A percentile compares a stretch with the other conserved stretches of the same genome.
Evolutionary conservation across 1,140 invertebrate species (phyloP).

Genomic region (Nixonia krombeini): DNA sequence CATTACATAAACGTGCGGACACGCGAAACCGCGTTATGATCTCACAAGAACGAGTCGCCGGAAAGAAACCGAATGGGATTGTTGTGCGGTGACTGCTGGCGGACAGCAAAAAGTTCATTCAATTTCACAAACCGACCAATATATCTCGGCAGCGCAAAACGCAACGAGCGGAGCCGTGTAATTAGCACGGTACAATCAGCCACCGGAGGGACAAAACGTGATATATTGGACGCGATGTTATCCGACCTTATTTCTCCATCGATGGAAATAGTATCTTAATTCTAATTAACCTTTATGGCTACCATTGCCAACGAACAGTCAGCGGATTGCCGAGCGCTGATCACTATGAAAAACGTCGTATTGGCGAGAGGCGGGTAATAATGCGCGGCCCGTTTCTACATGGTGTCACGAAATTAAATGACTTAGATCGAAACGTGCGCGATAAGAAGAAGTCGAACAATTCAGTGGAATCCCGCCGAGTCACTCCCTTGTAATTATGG

Average conservation of each 20-base stretch:
- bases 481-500: constrained; percentile 68
- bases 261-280: constrained; percentile 40
- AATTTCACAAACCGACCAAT: constrained; percentile 20
- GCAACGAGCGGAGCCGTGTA: constrained; percentile 16
- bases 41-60: not conserved
- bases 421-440: constrained; percentile 51
- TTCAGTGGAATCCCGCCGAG: constrained; percentile 53
- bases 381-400: constrained; percentile 7
- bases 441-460: constrained; percentile 61
- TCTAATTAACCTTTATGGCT: constrained; percentile 39
- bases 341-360: constrained; percentile 17
- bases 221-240: constrained; percentile 30
- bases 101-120: constrained; percentile 3
- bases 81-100: not conserved
- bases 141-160: constrained; percentile 7
- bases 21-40: not conserved
- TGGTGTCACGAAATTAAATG: constrained; percentile 66
- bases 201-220: constrained; percentile 29
- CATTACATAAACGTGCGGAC: not conserved
- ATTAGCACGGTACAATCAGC: constrained; percentile 20
- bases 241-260: constrained; percentile 11
- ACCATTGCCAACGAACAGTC: constrained; percentile 16
- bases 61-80: not conserved
- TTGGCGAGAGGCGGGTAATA: not conserved
- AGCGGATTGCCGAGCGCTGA: not conserved